Evolutionary conservation across 2,113 vertebrate species (phyloP), one percentile per base, ranked within the genome.

Genomic region (Apteryx mantelli): DNA sequence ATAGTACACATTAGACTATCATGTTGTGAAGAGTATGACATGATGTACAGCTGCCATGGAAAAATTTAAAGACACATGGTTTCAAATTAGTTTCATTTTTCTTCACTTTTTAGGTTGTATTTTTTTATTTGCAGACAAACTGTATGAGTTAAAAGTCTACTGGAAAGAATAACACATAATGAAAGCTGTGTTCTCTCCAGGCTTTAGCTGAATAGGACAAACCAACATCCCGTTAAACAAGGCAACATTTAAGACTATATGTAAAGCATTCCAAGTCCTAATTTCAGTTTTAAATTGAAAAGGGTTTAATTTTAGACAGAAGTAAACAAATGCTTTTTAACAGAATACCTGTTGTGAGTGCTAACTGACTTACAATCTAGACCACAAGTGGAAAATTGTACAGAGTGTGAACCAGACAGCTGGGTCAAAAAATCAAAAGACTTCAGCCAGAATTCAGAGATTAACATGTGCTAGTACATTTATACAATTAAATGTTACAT

Each of bases 401-500:
- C 92, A 60, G 42, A 68, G 30, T 46, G 30, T 46, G 65, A 44
- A 65, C 82, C 84, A 95, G 76, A 34, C 74, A 90, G 92, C 89
- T 82, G 89, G 92, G 53, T 89, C 87, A 81, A 68, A 93, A 95
- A 93, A 36, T 34, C 89, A 36, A 91, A 87, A 87, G 19, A 66
- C 73, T 86, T 91, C 74, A 87, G 56, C 40, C 84, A 95, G 28
- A 56, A 88, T 81, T 95, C 55, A 96, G 38, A 75, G 85, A 53
- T 81, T 81, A 93, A 92, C 95, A 85, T 83, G 26, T 66, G 88
- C 94, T 82, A 55, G 50, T 87, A 79, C 11, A 53, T 77, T 89
- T 96, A 81, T 28, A 75, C 81, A 73, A 79, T 82, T 95, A 89
- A 95, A 94, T 88, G 38, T 81, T 91, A 90, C 63, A 91, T 86